Evolutionary conservation across 2,797 vertebrate genomes (phyloP).

Genomic region (Esox lucius): DNA sequence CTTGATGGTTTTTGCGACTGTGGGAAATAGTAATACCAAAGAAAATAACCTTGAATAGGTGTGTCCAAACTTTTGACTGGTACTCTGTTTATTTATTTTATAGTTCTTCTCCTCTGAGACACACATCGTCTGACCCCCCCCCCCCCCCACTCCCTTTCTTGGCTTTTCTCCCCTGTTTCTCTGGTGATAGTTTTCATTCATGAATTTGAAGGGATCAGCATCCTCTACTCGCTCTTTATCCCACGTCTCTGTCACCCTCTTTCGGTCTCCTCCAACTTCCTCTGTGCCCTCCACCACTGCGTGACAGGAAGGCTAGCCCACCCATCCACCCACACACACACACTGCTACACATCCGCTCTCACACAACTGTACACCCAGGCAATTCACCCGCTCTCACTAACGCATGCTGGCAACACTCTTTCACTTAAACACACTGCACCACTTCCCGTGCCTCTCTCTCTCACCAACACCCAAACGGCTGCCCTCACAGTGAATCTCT

Average conservation of each 20-base stretch:
- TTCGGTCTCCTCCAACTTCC: neutral
- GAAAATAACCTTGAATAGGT: no score
- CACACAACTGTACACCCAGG: slow-evolving; percentile 1
- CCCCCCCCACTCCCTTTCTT: neutral
- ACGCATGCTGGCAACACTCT: slow-evolving; percentile 2
- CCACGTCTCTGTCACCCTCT: neutral
- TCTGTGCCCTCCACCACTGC: neutral
- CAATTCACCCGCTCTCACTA: slow-evolving; percentile 8
- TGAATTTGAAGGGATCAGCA: slow-evolving; percentile 33
- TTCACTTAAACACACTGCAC: slow-evolving; percentile 13
- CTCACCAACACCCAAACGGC: neutral
- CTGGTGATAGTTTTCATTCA: slow-evolving; percentile 58
- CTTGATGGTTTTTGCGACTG: no score
- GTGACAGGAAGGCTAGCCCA: slow-evolving; percentile 23
- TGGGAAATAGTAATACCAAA: no score
- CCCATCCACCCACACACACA: slow-evolving; percentile 46
- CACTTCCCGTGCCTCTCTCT: neutral
- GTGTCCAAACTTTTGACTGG: no score
- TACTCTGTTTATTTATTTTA: neutral
- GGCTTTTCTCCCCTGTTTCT: slow-evolving; percentile 36
- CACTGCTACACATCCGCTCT: slow-evolving; percentile 3
- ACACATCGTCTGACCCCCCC: neutral
- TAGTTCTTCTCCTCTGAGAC: neutral
- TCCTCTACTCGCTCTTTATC: neutral
- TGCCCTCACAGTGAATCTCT: neutral